A percentile compares a stretch with the other conserved stretches of the same genome.
phyloP scores from a whole-genome alignment of 2,888 invertebrate species.

The Lathronympha strigana region DNA sequence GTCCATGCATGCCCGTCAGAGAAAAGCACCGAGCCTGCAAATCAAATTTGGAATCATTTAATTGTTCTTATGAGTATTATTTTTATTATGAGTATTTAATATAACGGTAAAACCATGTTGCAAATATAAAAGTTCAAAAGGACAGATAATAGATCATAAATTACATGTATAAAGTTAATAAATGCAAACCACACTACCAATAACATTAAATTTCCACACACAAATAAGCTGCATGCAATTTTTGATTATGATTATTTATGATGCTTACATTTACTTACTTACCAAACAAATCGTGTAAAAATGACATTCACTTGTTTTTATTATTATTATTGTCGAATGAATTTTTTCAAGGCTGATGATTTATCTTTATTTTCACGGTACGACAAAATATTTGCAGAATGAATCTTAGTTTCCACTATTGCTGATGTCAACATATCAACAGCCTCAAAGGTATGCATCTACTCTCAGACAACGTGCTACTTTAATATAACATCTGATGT shows the following conservation, averaged over 20 bases:
- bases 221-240: slow-evolving; percentile 16
- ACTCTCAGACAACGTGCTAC: neutral
- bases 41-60: slow-evolving; percentile 58
- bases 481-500: neutral
- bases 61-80: slow-evolving; percentile 34
- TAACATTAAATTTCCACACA: neutral
- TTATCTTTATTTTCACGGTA: neutral
- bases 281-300: neutral
- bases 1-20: slow-evolving; percentile 78
- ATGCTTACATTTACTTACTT: slow-evolving; percentile 24
- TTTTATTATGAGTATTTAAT: neutral
- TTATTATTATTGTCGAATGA: neutral
- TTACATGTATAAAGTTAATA: neutral
- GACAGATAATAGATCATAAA: neutral
- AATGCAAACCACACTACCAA: slow-evolving; percentile 11
- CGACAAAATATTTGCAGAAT: neutral
- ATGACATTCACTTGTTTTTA: neutral
- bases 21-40: slow-evolving; percentile 81
- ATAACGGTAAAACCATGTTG: neutral
- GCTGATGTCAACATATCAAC: neutral
- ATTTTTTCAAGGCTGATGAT: neutral
- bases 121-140: neutral
- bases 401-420: neutral
- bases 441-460: neutral
- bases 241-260: slow-evolving; percentile 7